Evolutionary conservation across 2,113 vertebrate species (phyloP), one percentile per base, ranked within the genome.

Genomic region (Oncorhynchus keta): DNA sequence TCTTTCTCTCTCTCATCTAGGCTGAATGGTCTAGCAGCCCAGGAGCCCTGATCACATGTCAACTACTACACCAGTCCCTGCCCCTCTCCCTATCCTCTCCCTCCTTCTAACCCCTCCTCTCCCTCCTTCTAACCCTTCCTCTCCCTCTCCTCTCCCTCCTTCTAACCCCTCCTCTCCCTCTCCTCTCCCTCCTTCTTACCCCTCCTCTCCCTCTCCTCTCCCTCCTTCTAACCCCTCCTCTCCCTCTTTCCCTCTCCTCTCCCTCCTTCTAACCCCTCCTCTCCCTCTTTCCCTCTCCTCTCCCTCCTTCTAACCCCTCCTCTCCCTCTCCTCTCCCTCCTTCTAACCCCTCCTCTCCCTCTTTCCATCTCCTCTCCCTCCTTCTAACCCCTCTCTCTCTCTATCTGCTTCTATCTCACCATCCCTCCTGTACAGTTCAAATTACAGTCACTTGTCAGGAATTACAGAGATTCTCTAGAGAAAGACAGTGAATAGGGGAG

Each of bases 31-130:
- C 22, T 65, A 64, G 68, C 67, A 8, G n/a, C 79, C 74, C 78
- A 75, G 74, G 81, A 85, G 74, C 51, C 73, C 77, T 30, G 73
- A 76, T 79, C 72, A 65, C 79, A 87, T 79, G 75, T 75, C 77
- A 81, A 68, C 57, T 65, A 49, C 77, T 64, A 24, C 57, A 2
- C 2, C 55, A 73, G 81, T 69, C 66, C 0, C 71, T 74, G 71
- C 79, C 32, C 5, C 7, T 48, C 62, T 32, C n/a, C 11, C 73
- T n/a, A 8, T 16, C 61, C 6, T 75, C 64, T 49, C 24, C 5
- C 65, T 7, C 48, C 7, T 20, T 32, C 12, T 35, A 35, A 35
- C 22, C 30, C 5, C 73, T 57, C 59, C 6, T 14, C 62, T 12
- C 68, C 18, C 26, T 28, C 26, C 26, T 28, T 28, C 26, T 28